phyloP scores from a whole-genome alignment of 2,113 vertebrate genomes.

The Narcine bancroftii region DNA sequence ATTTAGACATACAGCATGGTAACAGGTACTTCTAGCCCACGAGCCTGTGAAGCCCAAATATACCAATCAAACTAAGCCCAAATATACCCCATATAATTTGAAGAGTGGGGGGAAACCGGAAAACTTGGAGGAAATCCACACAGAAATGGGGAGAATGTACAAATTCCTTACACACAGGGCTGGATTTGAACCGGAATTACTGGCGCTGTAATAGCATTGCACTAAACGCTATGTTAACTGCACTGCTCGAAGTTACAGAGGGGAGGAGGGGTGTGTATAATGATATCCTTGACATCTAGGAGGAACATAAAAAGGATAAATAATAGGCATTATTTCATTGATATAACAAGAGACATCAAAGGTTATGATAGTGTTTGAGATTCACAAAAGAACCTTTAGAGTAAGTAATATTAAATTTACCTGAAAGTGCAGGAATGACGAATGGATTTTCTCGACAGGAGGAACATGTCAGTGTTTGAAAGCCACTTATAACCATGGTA shows the following conservation, averaged over 20 bases:
- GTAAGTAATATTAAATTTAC: neutral
- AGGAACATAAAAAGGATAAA: neutral
- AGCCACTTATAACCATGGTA: neutral
- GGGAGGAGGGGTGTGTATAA: neutral
- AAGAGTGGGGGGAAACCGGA: too few relatives aligned
- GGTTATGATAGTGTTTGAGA: too few relatives aligned
- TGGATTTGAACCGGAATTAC: too few relatives aligned
- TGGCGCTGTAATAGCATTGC: too few relatives aligned
- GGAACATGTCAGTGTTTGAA: neutral
- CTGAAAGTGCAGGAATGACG: neutral
- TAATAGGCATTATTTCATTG: neutral
- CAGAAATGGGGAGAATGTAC: too few relatives aligned
- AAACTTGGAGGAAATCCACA: too few relatives aligned
- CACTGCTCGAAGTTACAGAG: neutral
- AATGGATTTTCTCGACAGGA: neutral
- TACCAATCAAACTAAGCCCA: too few relatives aligned
- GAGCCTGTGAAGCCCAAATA: too few relatives aligned
- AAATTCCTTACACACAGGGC: too few relatives aligned
- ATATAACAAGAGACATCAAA: neutral
- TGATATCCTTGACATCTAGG: neutral
- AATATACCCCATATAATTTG: too few relatives aligned
- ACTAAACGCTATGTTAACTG: neutral
- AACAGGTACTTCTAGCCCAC: too few relatives aligned
- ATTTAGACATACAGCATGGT: too few relatives aligned
- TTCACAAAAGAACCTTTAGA: neutral